A percentile compares a stretch with the other conserved stretches of the same genome.
Evolutionary conservation across 2,797 vertebrate genomes (phyloP).

Genomic region (Myotis planiceps): DNA sequence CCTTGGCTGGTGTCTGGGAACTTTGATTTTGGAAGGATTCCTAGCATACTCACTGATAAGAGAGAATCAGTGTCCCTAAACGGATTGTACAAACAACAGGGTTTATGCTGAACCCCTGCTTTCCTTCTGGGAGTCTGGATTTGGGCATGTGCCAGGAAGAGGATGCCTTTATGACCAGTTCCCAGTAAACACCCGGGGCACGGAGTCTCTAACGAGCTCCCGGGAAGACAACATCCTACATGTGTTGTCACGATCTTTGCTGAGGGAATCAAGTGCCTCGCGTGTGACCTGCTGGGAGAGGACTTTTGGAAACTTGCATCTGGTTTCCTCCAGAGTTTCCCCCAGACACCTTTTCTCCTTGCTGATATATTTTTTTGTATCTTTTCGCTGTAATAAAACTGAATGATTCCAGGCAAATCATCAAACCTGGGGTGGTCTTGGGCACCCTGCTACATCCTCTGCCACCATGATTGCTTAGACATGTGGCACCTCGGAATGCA

Average conservation of each 20-base stretch:
- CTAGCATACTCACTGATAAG: not conserved
- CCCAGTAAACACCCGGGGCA: not conserved
- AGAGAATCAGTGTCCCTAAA: not conserved
- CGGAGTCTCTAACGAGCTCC: not conserved
- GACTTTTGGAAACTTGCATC: not conserved
- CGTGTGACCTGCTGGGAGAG: not conserved
- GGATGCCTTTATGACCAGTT: not conserved
- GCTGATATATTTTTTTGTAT: not conserved
- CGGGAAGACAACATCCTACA: not conserved
- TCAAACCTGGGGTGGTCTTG: not conserved
- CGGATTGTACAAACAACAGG: not conserved
- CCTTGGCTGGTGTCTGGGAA: not conserved
- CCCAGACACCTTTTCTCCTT: not conserved
- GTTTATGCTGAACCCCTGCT: not conserved
- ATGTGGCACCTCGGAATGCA: not conserved
- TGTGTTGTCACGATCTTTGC: not conserved
- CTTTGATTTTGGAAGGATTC: not conserved
- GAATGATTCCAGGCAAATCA: not conserved
- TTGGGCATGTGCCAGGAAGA: not conserved
- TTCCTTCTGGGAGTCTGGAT: not conserved
- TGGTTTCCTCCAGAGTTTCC: not conserved
- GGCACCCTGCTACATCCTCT: not conserved
- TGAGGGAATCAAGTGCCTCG: not conserved
- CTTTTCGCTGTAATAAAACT: not conserved
- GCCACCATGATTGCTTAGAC: not conserved